Evolutionary conservation across 2,888 invertebrate genomes (phyloP).

Genomic region (Orchestes rusci): DNA sequence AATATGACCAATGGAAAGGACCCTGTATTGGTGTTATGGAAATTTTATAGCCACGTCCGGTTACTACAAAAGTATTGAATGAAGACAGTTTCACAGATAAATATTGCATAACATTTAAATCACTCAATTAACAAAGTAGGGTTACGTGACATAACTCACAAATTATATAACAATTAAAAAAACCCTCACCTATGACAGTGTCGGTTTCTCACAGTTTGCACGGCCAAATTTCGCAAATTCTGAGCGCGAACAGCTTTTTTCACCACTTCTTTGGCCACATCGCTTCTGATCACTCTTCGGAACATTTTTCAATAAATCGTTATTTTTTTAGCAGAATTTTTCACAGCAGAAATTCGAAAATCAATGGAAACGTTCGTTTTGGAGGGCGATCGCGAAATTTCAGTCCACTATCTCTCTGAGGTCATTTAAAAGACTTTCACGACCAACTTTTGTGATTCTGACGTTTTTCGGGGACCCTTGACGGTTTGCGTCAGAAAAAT

Average conservation of each 20-base stretch:
- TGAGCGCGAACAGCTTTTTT: conserved; percentile 54
- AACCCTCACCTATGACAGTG: conserved; percentile 33
- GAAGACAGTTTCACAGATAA: no score
- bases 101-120: no score
- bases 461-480: no score
- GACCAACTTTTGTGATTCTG: conserved; percentile 21
- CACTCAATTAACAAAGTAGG: no score
- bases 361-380: conserved; percentile 15
- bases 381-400: conserved; percentile 34
- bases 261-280: conserved; percentile 56
- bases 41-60: no score
- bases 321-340: background rate
- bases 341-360: background rate
- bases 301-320: conserved; percentile 52
- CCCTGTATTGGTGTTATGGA: no score
- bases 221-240: conserved; percentile 49
- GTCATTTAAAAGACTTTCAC: conserved; percentile 44
- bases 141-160: no score
- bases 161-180: background rate
- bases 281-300: conserved; percentile 66
- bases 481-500: no score
- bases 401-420: conserved; percentile 34
- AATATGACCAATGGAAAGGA: no score
- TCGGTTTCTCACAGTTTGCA: conserved; percentile 56
- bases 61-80: no score